phyloP scores from a whole-genome alignment of 2,113 vertebrate species.

The pig (Sus scrofa) region T2T-Sscrofa CM000816.6:108497001-108497500 shows the following conservation, averaged over 20 bases:
- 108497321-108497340: constrained; percentile 18
- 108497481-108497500: constrained; percentile 24
- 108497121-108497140: constrained; percentile 78
- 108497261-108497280: constrained; percentile 43
- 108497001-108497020: not conserved
- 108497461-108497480: constrained; percentile 38
- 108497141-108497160: constrained; percentile 83
- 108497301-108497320: constrained; percentile 67
- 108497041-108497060: not conserved
- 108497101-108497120: constrained; percentile 83
- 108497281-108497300: constrained; percentile 53
- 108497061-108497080: constrained; percentile 65
- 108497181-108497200: constrained; percentile 73
- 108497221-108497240: constrained; percentile 34
- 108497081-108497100: constrained; percentile 89
- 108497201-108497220: constrained; percentile 61
- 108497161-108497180: constrained; percentile 80
- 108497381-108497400: constrained; percentile 53
- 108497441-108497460: constrained; percentile 40
- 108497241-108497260: constrained; percentile 44
- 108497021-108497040: not conserved
- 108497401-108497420: constrained; percentile 3
- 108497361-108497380: not conserved
- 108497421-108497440: constrained; percentile 28
- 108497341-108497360: constrained; percentile 30